Percentiles rank a stretch among this genome's conserved stretches.
Conservation (phyloP, 2,797 vertebrate species). For the Cygnus olor region DNA sequence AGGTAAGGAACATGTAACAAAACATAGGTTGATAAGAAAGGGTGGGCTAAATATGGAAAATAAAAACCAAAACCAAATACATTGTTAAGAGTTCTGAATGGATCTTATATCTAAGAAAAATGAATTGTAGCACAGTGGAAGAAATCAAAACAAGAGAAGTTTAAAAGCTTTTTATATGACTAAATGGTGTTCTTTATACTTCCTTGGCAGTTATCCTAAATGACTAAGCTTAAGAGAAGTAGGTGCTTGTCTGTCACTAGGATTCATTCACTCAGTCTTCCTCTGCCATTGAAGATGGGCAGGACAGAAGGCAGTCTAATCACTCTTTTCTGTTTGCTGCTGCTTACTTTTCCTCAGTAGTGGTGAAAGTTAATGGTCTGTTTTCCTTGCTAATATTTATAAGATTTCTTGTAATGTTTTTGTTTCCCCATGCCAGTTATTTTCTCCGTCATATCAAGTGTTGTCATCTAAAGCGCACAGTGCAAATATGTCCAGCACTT, state of each 20-base stretch:
- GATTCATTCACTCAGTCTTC: not conserved
- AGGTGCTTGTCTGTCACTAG: not conserved
- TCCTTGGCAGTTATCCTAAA: not conserved
- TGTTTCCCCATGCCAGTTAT: not conserved
- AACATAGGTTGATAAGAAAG: not conserved
- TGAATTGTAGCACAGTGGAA: not conserved
- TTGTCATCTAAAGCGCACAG: not conserved
- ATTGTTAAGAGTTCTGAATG: not conserved
- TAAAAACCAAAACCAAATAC: not conserved
- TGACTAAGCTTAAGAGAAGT: not conserved
- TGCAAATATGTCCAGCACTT: not conserved
- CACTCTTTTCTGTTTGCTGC: not conserved
- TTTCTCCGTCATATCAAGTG: not conserved
- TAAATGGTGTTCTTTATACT: not conserved
- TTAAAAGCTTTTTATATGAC: not conserved
- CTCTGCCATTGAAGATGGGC: not conserved
- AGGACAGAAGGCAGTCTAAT: not conserved
- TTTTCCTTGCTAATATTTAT: not conserved
- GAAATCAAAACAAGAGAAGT: rapidly evolving
- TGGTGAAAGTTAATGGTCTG: not conserved
- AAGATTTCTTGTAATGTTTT: not conserved
- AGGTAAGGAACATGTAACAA: not conserved
- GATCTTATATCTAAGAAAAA: not conserved
- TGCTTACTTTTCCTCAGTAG: not conserved
- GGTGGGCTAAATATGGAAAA: not conserved